These are phyloP conservation scores for Tortricodes alternella DNA, from an alignment of 2,888 invertebrate species.

Conservation along the genomic window DNA sequence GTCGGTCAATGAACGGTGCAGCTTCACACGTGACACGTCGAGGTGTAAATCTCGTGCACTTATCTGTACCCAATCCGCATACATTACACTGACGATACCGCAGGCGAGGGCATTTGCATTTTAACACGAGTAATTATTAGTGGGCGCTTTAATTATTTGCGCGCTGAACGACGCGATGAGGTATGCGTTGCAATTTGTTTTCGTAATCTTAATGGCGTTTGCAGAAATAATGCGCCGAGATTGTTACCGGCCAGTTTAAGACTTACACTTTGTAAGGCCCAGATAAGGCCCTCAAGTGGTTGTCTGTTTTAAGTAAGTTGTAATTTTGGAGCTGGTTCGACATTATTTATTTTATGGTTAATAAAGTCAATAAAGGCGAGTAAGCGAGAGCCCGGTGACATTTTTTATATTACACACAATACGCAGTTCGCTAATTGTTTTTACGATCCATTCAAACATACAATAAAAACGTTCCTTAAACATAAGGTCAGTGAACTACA, in stretches of 20 bases:
- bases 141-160: conserved; percentile 68
- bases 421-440: too few species aligned
- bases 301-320: conserved; percentile 2
- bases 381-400: too few species aligned
- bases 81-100: conserved; percentile 55
- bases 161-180: conserved; percentile 57
- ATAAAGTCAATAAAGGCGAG: too few species aligned
- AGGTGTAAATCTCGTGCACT: conserved; percentile 74
- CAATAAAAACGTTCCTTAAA: too few species aligned
- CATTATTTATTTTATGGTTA: too few species aligned
- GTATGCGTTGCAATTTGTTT: conserved; percentile 74
- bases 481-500: conserved; percentile 13
- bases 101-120: conserved; percentile 79
- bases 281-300: conserved; percentile 17
- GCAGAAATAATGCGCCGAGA: conserved; percentile 44
- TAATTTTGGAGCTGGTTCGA: too few species aligned
- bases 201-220: conserved; percentile 63
- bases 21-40: conserved; percentile 56
- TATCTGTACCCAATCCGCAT: conserved; percentile 72
- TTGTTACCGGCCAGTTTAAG: conserved; percentile 33
- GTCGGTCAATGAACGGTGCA: conserved; percentile 64
- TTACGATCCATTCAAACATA: too few species aligned
- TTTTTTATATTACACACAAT: too few species aligned
- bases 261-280: conserved; percentile 5
- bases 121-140: conserved; percentile 73